Base-by-base conservation (phyloP, 2,888 invertebrate genomes). In the Actias luna region DNA sequence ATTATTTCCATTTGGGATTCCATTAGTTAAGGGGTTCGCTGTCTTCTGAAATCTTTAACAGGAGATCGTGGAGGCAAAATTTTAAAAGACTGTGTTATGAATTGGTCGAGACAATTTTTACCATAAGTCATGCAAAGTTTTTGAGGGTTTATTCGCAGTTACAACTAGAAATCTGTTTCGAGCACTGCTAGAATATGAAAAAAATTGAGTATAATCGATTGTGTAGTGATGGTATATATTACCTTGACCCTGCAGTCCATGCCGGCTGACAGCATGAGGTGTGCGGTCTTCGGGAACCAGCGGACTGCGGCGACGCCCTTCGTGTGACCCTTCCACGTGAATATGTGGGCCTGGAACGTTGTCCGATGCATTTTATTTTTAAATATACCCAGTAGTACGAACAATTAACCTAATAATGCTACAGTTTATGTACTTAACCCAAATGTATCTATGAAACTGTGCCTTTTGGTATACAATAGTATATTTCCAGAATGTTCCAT, bases 231-330 rank as follows among this genome's bases (percentile, higher is more conserved):
- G n/a, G n/a, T n/a, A n/a, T 2, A 7, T 2, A 22, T 7, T 69
- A 96, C 96, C 94, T 99, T 99, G 62, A 99, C 97, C 70, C 98
- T 95, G 72, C 96, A 96, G 87, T 99, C 99, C 99, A 99, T 99
- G 72, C 99, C 97, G 61, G 97, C 97, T 0, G 99, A 99, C 1
- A 99, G 93, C 76, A 99, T 93, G 64, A 99, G 94, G 88, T 99
- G 99, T 0, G 98, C 99, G 0, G 98, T 97, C 69, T 94, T 93
- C 0, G 99, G 99, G 79, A 99, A 97, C 98, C 99, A 99, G 64
- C 98, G 95, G 67, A 98, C 98, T 0, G 97, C 96, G 0, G 99
- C 96, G 75, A 99, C 96, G 58, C 99, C 99, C 88, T 99, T 99
- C 27, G 97, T 97, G 90, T 99, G 99, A 0, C 99, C 99, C 69